A percentile compares a stretch with the other conserved stretches of the same genome.
These are phyloP conservation scores for Melozone crissalis DNA, from an alignment of 2,113 vertebrate genomes.

Conservation along the genomic window DNA sequence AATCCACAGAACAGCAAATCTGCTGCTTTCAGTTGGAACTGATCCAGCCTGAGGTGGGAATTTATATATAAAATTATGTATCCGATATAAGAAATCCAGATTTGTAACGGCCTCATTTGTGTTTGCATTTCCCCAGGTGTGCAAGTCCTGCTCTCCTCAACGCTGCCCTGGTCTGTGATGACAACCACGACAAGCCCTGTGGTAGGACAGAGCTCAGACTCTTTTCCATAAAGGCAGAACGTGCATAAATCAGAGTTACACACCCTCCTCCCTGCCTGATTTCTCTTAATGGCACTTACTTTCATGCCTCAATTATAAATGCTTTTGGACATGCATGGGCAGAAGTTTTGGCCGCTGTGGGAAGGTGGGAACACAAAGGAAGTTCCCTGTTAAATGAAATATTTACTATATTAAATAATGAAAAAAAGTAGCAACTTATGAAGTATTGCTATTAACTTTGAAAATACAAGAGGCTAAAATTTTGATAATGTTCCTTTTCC, in stretches of 20 bases:
- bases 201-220: slow-evolving; percentile 46
- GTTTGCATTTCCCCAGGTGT: slow-evolving; percentile 44
- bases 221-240: neutral
- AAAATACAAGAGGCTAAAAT: neutral
- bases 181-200: neutral
- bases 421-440: neutral
- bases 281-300: neutral
- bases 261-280: accelerated
- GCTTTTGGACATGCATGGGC: neutral
- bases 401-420: neutral
- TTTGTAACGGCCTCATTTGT: accelerated
- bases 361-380: neutral
- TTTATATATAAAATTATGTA: accelerated
- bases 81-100: neutral
- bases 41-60: neutral
- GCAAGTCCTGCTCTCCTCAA: slow-evolving; percentile 43
- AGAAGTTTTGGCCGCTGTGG: neutral
- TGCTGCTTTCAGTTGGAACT: neutral
- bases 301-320: neutral
- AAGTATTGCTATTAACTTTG: neutral
- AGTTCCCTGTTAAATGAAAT: neutral
- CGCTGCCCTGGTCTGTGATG: neutral
- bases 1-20: neutral
- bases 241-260: too few species aligned
- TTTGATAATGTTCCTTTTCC: neutral